Conservation (phyloP, 2,888 invertebrate genomes). For the Himalopsyche kuldschensis region DNA sequence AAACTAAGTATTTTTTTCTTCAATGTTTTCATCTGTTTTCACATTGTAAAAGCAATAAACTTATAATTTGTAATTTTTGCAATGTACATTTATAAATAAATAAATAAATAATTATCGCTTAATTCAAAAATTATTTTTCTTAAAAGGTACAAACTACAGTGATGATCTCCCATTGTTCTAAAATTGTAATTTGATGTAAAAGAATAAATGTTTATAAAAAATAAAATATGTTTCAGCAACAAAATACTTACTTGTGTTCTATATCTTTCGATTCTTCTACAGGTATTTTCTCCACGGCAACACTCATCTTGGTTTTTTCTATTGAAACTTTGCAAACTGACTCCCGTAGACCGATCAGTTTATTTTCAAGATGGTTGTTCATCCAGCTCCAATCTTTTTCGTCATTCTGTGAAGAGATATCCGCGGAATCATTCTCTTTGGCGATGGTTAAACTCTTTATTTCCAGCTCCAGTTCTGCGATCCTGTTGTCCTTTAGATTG, state of each 20-base stretch:
- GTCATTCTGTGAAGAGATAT: constrained; percentile 45
- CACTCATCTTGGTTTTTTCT: background rate
- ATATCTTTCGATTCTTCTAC: background rate
- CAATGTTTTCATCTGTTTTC: too few species aligned
- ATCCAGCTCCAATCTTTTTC: constrained; percentile 45
- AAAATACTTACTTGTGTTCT: background rate
- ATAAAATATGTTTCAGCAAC: too few species aligned
- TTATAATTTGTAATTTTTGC: too few species aligned
- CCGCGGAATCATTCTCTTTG: constrained; percentile 44
- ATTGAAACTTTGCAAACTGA: background rate
- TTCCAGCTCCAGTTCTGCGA: constrained; percentile 57
- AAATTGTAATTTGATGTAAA: too few species aligned
- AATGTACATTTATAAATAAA: too few species aligned
- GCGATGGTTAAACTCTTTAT: constrained; percentile 48
- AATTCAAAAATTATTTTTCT: too few species aligned
- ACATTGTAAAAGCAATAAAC: too few species aligned
- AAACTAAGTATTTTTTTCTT: too few species aligned
- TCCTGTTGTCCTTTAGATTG: constrained; percentile 54
- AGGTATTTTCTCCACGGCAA: background rate
- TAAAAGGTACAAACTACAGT: too few species aligned
- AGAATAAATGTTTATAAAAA: too few species aligned
- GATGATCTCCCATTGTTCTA: too few species aligned
- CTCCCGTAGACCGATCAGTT: constrained; percentile 10
- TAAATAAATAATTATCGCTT: too few species aligned
- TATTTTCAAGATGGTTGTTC: constrained; percentile 18